These are phyloP conservation scores for Hipparchia sbordonii DNA, from an alignment of 2,888 invertebrate species.

Conservation along the genomic window DNA sequence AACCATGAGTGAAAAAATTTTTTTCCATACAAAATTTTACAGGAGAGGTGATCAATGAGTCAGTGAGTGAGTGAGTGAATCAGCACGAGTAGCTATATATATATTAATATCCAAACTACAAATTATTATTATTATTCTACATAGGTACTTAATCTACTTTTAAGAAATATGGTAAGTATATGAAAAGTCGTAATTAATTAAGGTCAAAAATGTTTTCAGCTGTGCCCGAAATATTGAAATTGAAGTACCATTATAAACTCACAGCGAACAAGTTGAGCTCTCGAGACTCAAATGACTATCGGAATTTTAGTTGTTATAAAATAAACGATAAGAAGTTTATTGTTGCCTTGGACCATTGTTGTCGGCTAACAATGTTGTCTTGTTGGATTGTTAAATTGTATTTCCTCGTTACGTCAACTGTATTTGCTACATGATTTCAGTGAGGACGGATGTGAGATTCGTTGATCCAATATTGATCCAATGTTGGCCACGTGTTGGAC, in stretches of 20 bases:
- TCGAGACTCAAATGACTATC: background rate
- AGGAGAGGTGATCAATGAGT: too few relatives aligned
- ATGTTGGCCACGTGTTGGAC: too few relatives aligned
- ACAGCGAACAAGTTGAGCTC: background rate
- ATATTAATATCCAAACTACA: too few relatives aligned
- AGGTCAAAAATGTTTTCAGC: constrained; percentile 3
- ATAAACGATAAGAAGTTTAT: background rate
- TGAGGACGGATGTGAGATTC: too few relatives aligned
- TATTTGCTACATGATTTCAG: background rate
- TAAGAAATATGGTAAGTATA: background rate
- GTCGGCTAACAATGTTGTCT: background rate
- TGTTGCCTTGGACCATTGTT: background rate
- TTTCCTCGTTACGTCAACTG: background rate
- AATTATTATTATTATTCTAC: background rate
- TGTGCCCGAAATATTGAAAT: constrained; percentile 2
- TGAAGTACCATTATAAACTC: constrained; percentile 6
- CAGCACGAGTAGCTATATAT: too few relatives aligned
- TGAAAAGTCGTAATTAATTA: background rate
- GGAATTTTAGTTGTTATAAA: constrained; percentile 8
- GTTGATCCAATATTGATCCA: too few relatives aligned
- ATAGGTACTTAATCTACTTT: too few relatives aligned
- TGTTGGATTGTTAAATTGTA: background rate
- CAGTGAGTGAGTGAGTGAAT: too few relatives aligned
- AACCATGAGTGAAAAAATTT: too few relatives aligned
- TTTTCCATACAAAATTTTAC: too few relatives aligned